A percentile compares a stretch with the other conserved stretches of the same genome.
These are phyloP conservation scores for Cydia pomonella DNA, from an alignment of 1,140 invertebrate genomes.

Conservation along the genomic window DNA sequence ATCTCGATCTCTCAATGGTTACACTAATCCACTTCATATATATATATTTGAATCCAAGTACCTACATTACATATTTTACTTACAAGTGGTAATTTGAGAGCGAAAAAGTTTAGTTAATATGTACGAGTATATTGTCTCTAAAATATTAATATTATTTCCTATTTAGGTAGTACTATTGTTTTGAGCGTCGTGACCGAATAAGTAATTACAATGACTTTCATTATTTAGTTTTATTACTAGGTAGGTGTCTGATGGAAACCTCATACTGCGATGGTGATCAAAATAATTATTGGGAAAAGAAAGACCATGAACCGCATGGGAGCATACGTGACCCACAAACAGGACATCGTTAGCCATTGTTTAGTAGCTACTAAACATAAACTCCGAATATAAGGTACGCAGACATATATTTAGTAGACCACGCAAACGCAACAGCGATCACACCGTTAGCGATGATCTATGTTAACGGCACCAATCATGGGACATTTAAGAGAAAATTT, in stretches of 20 bases:
- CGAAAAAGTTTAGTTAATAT: no score
- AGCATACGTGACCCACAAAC: slow-evolving; percentile 37
- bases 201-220: neutral
- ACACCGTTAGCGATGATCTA: no score
- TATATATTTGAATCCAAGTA: no score
- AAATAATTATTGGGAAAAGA: slow-evolving; percentile 23
- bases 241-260: neutral
- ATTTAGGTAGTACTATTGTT: neutral
- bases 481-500: no score
- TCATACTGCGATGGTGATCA: neutral
- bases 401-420: neutral
- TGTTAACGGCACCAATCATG: no score
- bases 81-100: no score
- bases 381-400: neutral
- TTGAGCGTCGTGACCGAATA: neutral
- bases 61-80: no score
- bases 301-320: slow-evolving; percentile 27
- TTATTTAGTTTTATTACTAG: neutral
- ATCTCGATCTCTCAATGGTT: no score
- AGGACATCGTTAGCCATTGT: slow-evolving; percentile 8
- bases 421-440: no score
- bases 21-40: no score
- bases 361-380: neutral
- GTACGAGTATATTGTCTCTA: no score
- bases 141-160: no score